These are phyloP conservation scores for Emys orbicularis DNA, from an alignment of 2,797 vertebrate species.

Conservation along the genomic window DNA sequence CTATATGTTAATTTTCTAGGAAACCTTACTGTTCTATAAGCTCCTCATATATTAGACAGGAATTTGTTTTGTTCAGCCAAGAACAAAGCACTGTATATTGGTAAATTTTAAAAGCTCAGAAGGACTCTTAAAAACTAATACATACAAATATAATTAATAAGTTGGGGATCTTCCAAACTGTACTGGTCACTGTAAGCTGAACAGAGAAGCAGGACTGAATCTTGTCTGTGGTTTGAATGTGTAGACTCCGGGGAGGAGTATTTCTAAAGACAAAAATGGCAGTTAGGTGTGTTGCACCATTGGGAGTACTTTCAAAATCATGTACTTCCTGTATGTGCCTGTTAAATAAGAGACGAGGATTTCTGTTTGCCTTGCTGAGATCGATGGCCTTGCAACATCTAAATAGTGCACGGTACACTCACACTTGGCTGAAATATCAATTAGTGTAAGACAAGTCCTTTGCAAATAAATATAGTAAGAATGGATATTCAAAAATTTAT, in stretches of 20 bases:
- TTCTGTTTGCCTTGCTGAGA: neutral
- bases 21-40: neutral
- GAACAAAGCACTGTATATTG: neutral
- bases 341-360: neutral
- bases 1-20: neutral
- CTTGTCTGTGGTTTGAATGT: neutral
- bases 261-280: neutral
- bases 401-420: neutral
- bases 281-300: neutral
- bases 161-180: neutral
- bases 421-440: neutral
- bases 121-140: neutral
- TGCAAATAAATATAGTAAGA: neutral
- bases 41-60: neutral
- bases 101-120: neutral
- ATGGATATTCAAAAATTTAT: neutral
- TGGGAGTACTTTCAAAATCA: neutral
- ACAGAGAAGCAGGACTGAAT: neutral
- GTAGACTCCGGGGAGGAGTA: neutral
- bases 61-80: neutral
- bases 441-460: neutral
- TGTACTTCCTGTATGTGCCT: neutral
- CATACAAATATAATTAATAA: neutral
- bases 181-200: neutral
- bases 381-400: constrained; percentile 1